Evolutionary conservation across 2,888 invertebrate species (phyloP).

Genomic region (Steinernema hermaphroditum): DNA sequence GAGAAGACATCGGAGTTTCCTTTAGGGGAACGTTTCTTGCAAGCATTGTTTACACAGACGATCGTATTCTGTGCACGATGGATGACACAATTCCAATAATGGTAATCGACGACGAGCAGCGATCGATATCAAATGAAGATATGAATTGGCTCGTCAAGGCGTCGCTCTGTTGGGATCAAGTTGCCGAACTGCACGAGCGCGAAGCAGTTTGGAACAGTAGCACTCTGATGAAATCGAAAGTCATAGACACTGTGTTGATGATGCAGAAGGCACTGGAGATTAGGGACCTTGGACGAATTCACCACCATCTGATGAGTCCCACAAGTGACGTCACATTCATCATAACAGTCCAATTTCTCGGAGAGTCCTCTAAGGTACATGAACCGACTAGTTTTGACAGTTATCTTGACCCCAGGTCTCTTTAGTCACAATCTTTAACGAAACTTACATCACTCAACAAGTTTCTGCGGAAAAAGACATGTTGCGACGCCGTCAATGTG

Average conservation of each 20-base stretch:
- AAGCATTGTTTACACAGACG: constrained; percentile 89
- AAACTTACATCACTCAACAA: constrained; percentile 85
- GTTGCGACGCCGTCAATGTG: constrained; percentile 75
- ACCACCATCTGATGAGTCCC: constrained; percentile 71
- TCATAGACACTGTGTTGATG: constrained; percentile 86
- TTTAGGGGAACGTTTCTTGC: constrained; percentile 88
- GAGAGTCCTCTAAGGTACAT: neutral
- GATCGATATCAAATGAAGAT: constrained; percentile 70
- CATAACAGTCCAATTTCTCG: constrained; percentile 80
- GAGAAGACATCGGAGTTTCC: no score
- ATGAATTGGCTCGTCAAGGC: constrained; percentile 98
- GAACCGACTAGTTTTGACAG: neutral
- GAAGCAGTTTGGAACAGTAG: constrained; percentile 8
- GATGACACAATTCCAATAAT: constrained; percentile 95
- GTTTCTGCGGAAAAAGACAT: constrained; percentile 73
- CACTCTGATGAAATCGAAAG: constrained; percentile 72
- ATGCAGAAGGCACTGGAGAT: constrained; percentile 81
- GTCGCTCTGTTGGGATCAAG: constrained; percentile 86
- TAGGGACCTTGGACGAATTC: constrained; percentile 90
- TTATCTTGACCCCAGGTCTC: no score
- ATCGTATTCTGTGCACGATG: constrained; percentile 90
- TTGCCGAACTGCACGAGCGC: constrained; percentile 44
- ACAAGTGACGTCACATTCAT: constrained; percentile 84
- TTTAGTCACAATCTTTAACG: constrained; percentile 84
- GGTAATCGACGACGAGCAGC: constrained; percentile 79